Percentiles rank a stretch among this genome's conserved stretches.
Conservation (phyloP, 2,113 vertebrate genomes). For the Sphyrna mokarran region DNA sequence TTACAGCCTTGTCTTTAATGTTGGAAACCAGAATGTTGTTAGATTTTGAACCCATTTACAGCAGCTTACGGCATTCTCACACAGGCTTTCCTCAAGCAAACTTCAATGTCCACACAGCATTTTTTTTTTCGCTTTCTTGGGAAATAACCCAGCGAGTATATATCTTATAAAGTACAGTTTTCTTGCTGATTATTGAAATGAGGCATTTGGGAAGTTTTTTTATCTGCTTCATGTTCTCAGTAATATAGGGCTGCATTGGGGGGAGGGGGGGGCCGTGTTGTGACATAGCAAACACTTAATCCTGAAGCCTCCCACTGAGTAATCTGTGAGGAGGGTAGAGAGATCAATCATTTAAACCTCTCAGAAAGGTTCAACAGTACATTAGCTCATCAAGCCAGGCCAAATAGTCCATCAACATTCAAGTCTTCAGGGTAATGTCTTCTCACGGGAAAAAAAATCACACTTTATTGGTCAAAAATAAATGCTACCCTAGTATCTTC, state of each 20-base stretch:
- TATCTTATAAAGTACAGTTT: not conserved
- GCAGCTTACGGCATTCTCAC: not conserved
- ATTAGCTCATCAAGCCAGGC: not conserved
- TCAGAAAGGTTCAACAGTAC: not conserved
- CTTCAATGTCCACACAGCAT: not conserved
- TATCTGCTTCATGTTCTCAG: not conserved
- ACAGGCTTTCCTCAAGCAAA: not conserved
- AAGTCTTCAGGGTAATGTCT: not conserved
- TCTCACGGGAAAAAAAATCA: not conserved
- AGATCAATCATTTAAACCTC: slow-evolving; percentile 11
- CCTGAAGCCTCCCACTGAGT: not conserved
- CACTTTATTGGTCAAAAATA: not conserved
- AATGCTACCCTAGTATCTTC: not conserved
- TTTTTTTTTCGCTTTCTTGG: not conserved
- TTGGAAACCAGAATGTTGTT: not conserved
- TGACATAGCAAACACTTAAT: not conserved
- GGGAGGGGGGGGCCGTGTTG: not conserved
- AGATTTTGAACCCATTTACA: not conserved
- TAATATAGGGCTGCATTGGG: not conserved
- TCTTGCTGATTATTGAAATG: slow-evolving; percentile 15
- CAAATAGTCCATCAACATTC: not conserved
- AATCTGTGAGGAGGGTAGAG: not conserved
- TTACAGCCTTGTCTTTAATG: not conserved
- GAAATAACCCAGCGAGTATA: not conserved
- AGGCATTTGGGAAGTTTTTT: not conserved